These are phyloP conservation scores for Eilema griseolum DNA, from an alignment of 2,888 invertebrate genomes.

Conservation along the genomic window DNA sequence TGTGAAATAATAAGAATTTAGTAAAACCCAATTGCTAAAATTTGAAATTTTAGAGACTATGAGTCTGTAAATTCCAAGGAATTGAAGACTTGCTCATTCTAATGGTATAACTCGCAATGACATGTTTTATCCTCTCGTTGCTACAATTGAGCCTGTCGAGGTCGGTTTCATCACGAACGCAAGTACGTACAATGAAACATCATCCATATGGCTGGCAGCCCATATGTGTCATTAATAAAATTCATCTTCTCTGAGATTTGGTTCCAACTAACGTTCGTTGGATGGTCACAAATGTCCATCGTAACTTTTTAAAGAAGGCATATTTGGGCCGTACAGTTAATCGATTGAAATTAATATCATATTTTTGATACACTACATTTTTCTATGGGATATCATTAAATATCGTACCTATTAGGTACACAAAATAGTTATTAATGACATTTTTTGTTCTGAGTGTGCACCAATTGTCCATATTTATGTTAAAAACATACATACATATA, in stretches of 20 bases:
- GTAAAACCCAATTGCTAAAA: background rate
- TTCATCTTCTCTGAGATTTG: conserved; percentile 32
- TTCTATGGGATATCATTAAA: background rate
- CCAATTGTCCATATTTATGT: too few species aligned
- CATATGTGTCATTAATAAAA: conserved; percentile 40
- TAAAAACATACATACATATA: too few species aligned
- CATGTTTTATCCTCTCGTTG: conserved; percentile 75
- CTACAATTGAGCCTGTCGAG: conserved; percentile 76
- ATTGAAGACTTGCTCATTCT: conserved; percentile 52
- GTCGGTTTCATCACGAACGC: conserved; percentile 79
- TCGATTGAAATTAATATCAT: background rate
- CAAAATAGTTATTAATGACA: too few species aligned
- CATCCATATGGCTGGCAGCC: conserved; percentile 61
- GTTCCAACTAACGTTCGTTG: conserved; percentile 18
- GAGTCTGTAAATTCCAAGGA: background rate
- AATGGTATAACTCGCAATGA: conserved; percentile 81
- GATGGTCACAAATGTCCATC: background rate
- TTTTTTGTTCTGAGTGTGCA: background rate
- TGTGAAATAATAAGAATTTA: background rate
- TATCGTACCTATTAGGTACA: too few species aligned
- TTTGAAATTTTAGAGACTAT: background rate
- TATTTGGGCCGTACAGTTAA: background rate
- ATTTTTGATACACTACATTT: background rate
- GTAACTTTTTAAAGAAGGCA: background rate
- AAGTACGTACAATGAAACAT: conserved; percentile 70